Evolutionary conservation across 1,140 invertebrate genomes (phyloP).

Genomic region (Cyclargus thomasi): DNA sequence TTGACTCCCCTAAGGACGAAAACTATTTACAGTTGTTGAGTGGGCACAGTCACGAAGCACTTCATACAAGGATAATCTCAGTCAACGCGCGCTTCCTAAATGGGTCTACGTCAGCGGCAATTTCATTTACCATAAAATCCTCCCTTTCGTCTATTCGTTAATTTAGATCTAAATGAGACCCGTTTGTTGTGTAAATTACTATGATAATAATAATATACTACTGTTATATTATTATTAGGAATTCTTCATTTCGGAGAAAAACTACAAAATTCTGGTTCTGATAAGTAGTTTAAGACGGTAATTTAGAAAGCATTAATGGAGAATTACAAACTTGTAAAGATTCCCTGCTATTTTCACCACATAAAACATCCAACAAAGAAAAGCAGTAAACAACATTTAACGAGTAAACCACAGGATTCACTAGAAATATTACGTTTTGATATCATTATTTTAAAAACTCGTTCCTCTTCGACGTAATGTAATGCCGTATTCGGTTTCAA

Average conservation of each 20-base stretch:
- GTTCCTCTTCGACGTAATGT: not conserved
- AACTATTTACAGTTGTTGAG: constrained; percentile 20
- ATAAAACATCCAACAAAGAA: not conserved
- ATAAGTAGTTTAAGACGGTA: no score
- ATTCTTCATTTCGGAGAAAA: no score
- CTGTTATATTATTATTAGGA: no score
- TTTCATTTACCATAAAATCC: not conserved
- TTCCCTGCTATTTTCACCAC: no score
- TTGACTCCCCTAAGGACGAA: constrained; percentile 15
- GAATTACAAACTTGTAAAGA: no score
- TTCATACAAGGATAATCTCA: constrained; percentile 13
- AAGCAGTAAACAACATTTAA: not conserved
- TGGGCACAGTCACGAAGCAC: constrained; percentile 8
- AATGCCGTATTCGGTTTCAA: constrained; percentile 6
- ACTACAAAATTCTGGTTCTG: no score
- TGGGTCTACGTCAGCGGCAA: not conserved
- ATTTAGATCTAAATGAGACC: no score
- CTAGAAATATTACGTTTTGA: constrained; percentile 2
- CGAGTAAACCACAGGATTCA: not conserved
- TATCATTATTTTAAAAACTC: not conserved
- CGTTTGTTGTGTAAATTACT: no score
- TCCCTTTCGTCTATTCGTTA: no score
- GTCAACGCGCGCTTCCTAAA: constrained; percentile 12
- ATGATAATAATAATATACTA: no score
- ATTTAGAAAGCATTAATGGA: no score